Evolutionary conservation across 2,797 vertebrate genomes (phyloP), one percentile per base, ranked within the genome.

Genomic region (Dicrostonyx torquatus): DNA sequence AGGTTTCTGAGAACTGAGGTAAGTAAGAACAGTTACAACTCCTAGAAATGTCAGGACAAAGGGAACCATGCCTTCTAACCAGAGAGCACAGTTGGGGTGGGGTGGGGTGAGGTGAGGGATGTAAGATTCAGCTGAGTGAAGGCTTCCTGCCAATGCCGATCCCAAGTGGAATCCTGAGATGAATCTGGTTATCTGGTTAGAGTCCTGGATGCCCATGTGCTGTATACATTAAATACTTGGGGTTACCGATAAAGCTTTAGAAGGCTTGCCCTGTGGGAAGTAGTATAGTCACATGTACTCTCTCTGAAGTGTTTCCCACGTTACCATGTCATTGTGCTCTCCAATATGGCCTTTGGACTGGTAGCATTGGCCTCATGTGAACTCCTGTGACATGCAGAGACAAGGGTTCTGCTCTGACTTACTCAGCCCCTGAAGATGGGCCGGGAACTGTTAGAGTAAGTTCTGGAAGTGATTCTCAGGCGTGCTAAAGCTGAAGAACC

Each of bases 371-470:
- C 1, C 2, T n/a, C 62, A 1, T 60, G 5, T 15, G 40, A 60
- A 17, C 64, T 45, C 78, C 48, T 87, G n/a, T 60, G 87, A 77
- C 82, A 64, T 93, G 68, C 34, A 53, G 94, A 68, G 45, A 84
- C 66, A 17, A 11, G 50, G 79, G 37, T 18, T 43, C 15, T 48
- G 2, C 62, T 87, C 34, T 53, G 66, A 78, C 50, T 34, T 68
- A 1, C 50, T 62, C 11, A 50, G 29, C 43, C 79, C 72, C 77
- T 64, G 31, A 79, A 26, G 31, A 34, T 34, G n/a, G 53, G 55
- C 75, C 66, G 14, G 60, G 91, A 60, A 18, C 70, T 62, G 45
- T 88, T 73, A 70, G 48, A 76, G 72, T 72, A 90, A 34, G 29
- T 17, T 90, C 20, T 84, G 14, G 12, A 60, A 68, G 55, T 80